These are phyloP conservation scores for Leptinotarsa juncta DNA, from an alignment of 2,888 invertebrate species.

Conservation along the genomic window DNA sequence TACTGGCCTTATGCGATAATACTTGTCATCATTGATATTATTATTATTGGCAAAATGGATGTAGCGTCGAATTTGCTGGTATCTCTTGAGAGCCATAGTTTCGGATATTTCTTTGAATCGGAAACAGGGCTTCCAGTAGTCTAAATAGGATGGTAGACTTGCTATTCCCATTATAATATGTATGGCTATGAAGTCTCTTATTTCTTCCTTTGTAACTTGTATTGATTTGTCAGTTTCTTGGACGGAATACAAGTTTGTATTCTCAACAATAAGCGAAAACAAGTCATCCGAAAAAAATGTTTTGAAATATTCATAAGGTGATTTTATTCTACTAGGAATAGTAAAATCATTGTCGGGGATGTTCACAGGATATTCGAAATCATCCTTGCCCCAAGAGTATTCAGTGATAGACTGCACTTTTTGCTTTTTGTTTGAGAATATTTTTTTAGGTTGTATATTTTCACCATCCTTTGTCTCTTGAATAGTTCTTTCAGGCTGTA, in stretches of 20 bases:
- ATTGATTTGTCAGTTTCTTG: slow-evolving; percentile 29
- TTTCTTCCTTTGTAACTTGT: slow-evolving; percentile 19
- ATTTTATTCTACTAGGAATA: slow-evolving; percentile 20
- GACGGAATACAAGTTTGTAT: slow-evolving; percentile 9
- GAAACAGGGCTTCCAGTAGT: slow-evolving; percentile 43
- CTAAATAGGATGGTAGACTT: slow-evolving; percentile 33
- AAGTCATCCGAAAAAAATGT: slow-evolving; percentile 3
- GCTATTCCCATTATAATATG: slow-evolving; percentile 35
- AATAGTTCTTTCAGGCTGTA: slow-evolving; percentile 5
- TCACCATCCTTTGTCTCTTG: slow-evolving; percentile 1
- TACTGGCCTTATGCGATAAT: slow-evolving; percentile 39
- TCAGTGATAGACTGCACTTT: slow-evolving; percentile 1
- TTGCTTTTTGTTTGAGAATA: slow-evolving; percentile 10
- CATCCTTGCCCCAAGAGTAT: slow-evolving; percentile 9
- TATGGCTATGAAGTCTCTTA: slow-evolving; percentile 29
- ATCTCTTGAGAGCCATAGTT: slow-evolving; percentile 45
- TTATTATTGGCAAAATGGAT: slow-evolving; percentile 43
- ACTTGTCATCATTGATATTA: slow-evolving; percentile 31
- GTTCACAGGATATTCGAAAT: slow-evolving; percentile 25
- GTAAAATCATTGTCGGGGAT: slow-evolving; percentile 27
- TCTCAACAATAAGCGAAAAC: slow-evolving; percentile 10
- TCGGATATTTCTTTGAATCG: slow-evolving; percentile 32
- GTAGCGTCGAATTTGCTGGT: slow-evolving; percentile 40
- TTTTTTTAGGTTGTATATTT: slow-evolving; percentile 11
- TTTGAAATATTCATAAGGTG: slow-evolving; percentile 26